Evolutionary conservation across 2,888 invertebrate genomes (phyloP), one percentile per base, ranked within the genome.

Genomic region (Ophion slaviceki): DNA sequence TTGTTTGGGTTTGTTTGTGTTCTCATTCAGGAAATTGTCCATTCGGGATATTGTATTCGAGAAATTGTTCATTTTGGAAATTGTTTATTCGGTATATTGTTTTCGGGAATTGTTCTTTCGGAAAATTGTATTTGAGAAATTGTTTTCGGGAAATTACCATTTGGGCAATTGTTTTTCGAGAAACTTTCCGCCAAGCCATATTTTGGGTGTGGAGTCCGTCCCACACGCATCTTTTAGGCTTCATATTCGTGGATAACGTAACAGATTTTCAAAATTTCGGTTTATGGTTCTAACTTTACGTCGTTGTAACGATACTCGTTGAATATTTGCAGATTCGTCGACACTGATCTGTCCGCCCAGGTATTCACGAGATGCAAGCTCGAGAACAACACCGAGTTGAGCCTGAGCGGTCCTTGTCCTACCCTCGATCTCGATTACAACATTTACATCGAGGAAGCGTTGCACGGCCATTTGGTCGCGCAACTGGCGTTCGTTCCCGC

Each of bases 301-400:
- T 61, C 24, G 20, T 47, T 53, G 7, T 2, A 59, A 68, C 20
- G 17, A 67, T 40, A 17, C 59, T 24, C 5, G 57, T 32, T 75
- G 0, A 47, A 59, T 32, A 62, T 67, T 87, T 78, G 40, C 92
- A 96, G 96, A 89, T 96, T 97, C 91, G 95, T 96, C 88, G 96
- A 97, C 93, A 97, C 97, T 20, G 97, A 97, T 92, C 89, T 95
- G 75, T 95, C 94, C 10, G 92, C 94, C 61, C 94, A 95, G 90
- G 95, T 96, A 91, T 96, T 96, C 90, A 92, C 95, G 47, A 95
- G 95, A 36, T 96, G 96, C 90, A 93, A 92, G 59, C 93, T 96
- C 90, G 94, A 93, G 76, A 95, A 96, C 91, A 96, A 95, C 87
- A 95, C 95, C 20, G 92, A 94, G 59, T 89, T 94, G 79, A 94